Base-by-base conservation (phyloP, 2,113 vertebrate species). In the Rhinolophus ferrumequinum region DNA sequence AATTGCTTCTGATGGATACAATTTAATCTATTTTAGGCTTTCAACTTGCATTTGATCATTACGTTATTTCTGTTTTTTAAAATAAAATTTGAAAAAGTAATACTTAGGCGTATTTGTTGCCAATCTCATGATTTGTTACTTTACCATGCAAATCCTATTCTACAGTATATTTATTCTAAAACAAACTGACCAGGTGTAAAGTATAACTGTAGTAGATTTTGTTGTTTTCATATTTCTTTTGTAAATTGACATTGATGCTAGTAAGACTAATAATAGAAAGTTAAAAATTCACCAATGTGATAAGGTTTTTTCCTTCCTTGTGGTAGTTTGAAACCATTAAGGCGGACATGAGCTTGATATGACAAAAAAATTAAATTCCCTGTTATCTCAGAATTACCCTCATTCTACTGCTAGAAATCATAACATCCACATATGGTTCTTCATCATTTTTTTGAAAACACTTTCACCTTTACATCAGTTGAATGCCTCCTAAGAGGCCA, bases 401-500 rank as follows among this genome's bases (percentile, higher is more conserved):
- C 5, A 72, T 6, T 24, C 14, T 79, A 69, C 21, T 84, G 91
- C 88, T 96, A 80, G 0, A 95, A 97, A 92, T 85, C 38, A 79
- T 95, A 90, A 94, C 88, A 96, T 90, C 33, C 41, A 86, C 93
- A 89, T 79, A 76, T 91, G 58, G 7, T 95, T 80, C 56, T 92
- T 91, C 81, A 77, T 95, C 82, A 19, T 89, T 54, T 81, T 91
- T 94, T 96, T 93, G 90, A 97, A 98, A 97, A 97, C 73, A 76
- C 84, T 97, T 98, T 92, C 70, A 95, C 70, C 95, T 98, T 98
- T 98, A 96, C 97, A 97, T 98, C 95, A 98, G 90, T 97, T 95
- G 92, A 93, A 90, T 97, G 73, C 94, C 93, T 98, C 97, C 95
- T 97, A 97, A 95, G 97, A 97, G 97, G 91, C 69, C 91, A 82